phyloP scores from a whole-genome alignment of 1,140 invertebrate genomes.

The Drosophila kikkawai region DNA sequence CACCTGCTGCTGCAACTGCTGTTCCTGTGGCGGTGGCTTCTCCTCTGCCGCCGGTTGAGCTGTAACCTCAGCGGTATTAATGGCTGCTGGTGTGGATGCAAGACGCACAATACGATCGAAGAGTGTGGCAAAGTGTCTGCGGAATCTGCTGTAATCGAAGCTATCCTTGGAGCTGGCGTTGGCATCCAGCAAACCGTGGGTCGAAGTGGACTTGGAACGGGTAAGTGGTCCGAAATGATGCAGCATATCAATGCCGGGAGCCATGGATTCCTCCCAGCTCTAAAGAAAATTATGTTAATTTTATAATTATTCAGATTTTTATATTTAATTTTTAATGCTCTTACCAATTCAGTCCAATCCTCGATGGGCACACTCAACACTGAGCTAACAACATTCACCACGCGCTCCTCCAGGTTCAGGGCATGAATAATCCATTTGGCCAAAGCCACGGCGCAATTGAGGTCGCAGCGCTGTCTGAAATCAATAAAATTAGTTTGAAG shows the following conservation, averaged over 20 bases:
- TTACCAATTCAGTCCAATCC: constrained; percentile 79
- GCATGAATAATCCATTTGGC: constrained; percentile 77
- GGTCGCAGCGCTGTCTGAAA: constrained; percentile 74
- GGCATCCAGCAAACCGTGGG: constrained; percentile 62
- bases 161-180: constrained; percentile 43
- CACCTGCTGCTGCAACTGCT: constrained; percentile 14
- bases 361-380: constrained; percentile 74
- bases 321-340: not conserved
- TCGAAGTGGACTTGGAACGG: constrained; percentile 69
- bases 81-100: constrained; percentile 44
- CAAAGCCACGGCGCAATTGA: constrained; percentile 75
- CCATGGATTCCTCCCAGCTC: constrained; percentile 84
- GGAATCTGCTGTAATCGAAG: constrained; percentile 77
- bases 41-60: constrained; percentile 2
- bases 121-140: constrained; percentile 71
- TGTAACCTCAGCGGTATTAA: not conserved
- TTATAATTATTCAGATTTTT: constrained; percentile 1
- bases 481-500: constrained; percentile 25
- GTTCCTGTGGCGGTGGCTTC: not conserved
- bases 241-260: constrained; percentile 81
- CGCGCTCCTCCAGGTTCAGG: constrained; percentile 76
- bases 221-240: constrained; percentile 80
- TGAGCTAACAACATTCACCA: constrained; percentile 71
- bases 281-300: constrained; percentile 16
- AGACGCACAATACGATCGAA: constrained; percentile 78